Evolutionary conservation across 2,113 vertebrate species (phyloP), one percentile per base, ranked within the genome.

Genomic region (Triplophysa rosa): DNA sequence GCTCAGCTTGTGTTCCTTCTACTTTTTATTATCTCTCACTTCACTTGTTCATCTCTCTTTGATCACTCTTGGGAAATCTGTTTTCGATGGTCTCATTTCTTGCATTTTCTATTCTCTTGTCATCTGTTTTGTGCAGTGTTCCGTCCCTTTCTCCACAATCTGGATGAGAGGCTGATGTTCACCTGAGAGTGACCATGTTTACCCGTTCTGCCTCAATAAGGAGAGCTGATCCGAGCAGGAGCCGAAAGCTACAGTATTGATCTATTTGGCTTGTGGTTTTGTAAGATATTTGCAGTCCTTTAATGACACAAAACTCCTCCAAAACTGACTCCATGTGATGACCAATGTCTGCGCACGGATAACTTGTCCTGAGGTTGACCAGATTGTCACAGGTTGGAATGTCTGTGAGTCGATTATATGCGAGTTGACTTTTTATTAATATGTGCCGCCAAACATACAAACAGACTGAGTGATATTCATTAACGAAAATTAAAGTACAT

Each of bases 171-270:
- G 33, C 40, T 63, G 56, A 79, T 40, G 56, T 69, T 73, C 42
- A n/a, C 7, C 49, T 61, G 37, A 10, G 13, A 58, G 23, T 69
- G 62, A 52, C 42, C 13, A 58, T 70, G 66, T 70, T 61, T 58
- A 58, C 45, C 65, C 21, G 73, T 67, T 69, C 56, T 29, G 10
- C 10, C 58, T 69, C 56, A 79, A 29, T 83, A 23, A 40, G 64
- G 67, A 16, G 33, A 75, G 47, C 56, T 26, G 64, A 68, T 83
- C 58, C 66, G 54, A 72, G 67, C 47, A 77, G 24, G 40, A 42
- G 47, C 82, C 62, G 71, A 69, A 68, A 67, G 59, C 24, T 54
- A 77, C 77, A 63, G 16, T 78, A 84, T 80, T 78, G 79, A 84
- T 78, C 75, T 58, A 59, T 78, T 80, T 80, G 74, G 63, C 45